A percentile compares a stretch with the other conserved stretches of the same genome.
Evolutionary conservation across 2,888 invertebrate species (phyloP).

Genomic region (Tortrix viridana): DNA sequence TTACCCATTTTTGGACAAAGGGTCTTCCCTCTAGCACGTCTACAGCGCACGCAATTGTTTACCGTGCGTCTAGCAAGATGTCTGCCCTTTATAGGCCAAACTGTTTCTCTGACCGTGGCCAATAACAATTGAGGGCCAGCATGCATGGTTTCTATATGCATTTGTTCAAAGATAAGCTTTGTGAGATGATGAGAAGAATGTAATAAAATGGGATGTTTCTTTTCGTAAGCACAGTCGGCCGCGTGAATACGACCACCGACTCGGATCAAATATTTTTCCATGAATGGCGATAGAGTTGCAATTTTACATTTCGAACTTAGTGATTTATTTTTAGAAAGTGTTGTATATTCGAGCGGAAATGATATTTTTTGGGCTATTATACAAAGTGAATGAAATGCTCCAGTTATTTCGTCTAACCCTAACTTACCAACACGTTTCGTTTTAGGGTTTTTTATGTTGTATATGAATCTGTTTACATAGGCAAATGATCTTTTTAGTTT

Average conservation of each 20-base stretch:
- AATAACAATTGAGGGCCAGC: conserved; percentile 39
- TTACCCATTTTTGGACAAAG: conserved; percentile 35
- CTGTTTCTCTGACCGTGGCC: conserved; percentile 27
- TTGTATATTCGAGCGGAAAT: conserved; percentile 38
- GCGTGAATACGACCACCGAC: conserved; percentile 39
- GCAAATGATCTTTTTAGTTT: conserved; percentile 25
- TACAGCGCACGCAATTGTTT: conserved; percentile 35
- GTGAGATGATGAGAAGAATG: conserved; percentile 29
- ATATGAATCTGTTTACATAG: conserved; percentile 23
- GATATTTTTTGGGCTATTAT: conserved; percentile 35
- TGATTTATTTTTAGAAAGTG: conserved; percentile 31
- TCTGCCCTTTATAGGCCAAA: conserved; percentile 20
- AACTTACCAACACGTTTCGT: conserved; percentile 12
- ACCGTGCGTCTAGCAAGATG: conserved; percentile 15
- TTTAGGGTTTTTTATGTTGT: conserved; percentile 20
- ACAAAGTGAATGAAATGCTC: conserved; percentile 39
- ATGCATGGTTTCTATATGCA: conserved; percentile 35
- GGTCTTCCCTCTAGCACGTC: conserved; percentile 22
- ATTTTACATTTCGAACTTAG: conserved; percentile 38
- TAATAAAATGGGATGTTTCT: conserved; percentile 36
- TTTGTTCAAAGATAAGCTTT: conserved; percentile 35
- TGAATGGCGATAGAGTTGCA: conserved; percentile 40
- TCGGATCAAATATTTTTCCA: conserved; percentile 34
- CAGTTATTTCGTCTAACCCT: conserved; percentile 36
- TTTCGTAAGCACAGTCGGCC: conserved; percentile 18